These are phyloP conservation scores for Sialia sialis DNA, from an alignment of 2,113 vertebrate species.

Conservation along the genomic window DNA sequence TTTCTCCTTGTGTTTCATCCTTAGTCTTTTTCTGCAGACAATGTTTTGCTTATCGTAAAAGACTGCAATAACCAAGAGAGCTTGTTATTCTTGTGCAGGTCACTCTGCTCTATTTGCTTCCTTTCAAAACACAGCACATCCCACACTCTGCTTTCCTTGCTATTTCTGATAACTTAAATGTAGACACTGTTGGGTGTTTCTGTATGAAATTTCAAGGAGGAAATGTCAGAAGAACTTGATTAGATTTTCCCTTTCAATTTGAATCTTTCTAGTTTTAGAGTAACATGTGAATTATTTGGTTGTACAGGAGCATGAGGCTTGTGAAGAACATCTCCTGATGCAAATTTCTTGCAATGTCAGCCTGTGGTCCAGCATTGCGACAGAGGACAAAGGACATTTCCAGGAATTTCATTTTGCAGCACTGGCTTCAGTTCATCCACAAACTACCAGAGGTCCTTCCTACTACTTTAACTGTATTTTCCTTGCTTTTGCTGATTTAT, in stretches of 20 bases:
- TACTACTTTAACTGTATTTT: background rate
- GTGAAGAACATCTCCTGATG: background rate
- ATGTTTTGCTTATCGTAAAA: background rate
- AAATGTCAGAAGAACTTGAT: background rate
- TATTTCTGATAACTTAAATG: background rate
- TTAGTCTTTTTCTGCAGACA: slow-evolving; percentile 1
- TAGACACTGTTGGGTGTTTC: background rate
- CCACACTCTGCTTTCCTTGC: background rate
- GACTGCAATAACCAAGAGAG: background rate
- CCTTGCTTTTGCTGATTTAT: background rate
- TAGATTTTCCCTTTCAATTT: background rate
- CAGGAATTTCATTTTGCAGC: background rate
- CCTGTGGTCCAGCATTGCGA: background rate
- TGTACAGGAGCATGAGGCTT: background rate
- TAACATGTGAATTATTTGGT: background rate
- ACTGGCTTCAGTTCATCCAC: background rate
- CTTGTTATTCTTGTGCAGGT: slow-evolving; percentile 19
- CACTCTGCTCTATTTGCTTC: background rate
- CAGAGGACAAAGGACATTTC: background rate
- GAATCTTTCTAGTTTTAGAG: background rate
- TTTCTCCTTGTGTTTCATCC: background rate
- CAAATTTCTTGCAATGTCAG: background rate
- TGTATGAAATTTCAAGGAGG: background rate
- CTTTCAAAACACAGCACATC: background rate
- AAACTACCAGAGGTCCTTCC: background rate